Conservation (phyloP, 2,113 vertebrate genomes). For the Gorsachius goisagi region DNA sequence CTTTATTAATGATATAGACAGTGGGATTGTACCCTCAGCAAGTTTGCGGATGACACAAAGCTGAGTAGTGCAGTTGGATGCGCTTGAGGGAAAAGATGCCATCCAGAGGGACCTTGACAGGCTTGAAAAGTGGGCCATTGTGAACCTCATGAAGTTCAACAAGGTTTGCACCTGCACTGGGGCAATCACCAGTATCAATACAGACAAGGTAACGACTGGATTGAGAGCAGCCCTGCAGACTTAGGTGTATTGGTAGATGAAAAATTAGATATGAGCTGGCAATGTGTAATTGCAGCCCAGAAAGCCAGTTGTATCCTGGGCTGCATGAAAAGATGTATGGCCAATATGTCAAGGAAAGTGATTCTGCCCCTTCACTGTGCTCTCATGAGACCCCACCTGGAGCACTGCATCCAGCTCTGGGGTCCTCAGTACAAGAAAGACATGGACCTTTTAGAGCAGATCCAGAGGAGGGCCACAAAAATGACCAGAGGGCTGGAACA, state of each 20-base stretch:
- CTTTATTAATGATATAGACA: not conserved
- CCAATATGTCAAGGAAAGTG: too few species aligned
- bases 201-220: not conserved
- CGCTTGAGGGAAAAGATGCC: not conserved
- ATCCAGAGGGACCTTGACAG: not conserved
- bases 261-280: not conserved
- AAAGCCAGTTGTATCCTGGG: not conserved
- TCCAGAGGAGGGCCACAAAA: not conserved
- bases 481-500: not conserved
- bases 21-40: not conserved
- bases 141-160: not conserved
- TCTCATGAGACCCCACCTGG: not conserved
- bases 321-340: not conserved
- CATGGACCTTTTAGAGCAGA: not conserved
- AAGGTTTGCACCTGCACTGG: rapidly evolving
- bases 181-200: not conserved
- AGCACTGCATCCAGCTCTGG: not conserved
- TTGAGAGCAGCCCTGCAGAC: not conserved
- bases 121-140: not conserved
- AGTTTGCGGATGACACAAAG: not conserved
- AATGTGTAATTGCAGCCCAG: not conserved
- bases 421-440: not conserved
- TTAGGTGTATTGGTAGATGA: not conserved
- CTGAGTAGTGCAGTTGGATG: not conserved
- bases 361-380: not conserved